A percentile compares a stretch with the other conserved stretches of the same genome.
Conservation (phyloP, 2,113 vertebrate genomes). For the Neoarius graeffei region DNA sequence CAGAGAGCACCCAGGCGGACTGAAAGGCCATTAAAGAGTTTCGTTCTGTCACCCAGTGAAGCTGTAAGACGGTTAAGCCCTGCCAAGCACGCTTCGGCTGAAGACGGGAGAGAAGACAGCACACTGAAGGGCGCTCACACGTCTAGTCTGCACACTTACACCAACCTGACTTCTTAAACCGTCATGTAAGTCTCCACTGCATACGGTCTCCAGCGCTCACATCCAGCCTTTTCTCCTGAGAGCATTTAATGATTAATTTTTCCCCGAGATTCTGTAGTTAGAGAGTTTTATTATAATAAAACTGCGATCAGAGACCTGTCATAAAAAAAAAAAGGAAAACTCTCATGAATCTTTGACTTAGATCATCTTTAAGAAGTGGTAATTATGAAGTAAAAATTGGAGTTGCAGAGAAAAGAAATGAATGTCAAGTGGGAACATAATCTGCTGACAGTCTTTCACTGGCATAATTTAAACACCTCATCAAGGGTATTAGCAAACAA, state of each 20-base stretch:
- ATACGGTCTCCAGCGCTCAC: not conserved
- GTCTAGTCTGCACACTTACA: constrained; percentile 6
- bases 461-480: not conserved
- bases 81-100: constrained; percentile 35
- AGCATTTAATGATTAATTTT: not conserved
- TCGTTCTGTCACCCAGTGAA: constrained; percentile 42
- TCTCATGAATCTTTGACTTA: not conserved
- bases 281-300: not conserved
- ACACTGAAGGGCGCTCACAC: not conserved
- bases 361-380: not conserved
- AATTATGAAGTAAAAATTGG: not conserved
- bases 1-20: constrained; percentile 27
- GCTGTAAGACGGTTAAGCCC: constrained; percentile 23
- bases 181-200: not conserved
- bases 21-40: constrained; percentile 50
- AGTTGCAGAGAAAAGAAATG: not conserved
- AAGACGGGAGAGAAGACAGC: constrained; percentile 14
- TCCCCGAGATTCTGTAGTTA: not conserved
- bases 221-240: not conserved
- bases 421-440: not conserved
- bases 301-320: not conserved
- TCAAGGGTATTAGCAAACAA: constrained; percentile 15
- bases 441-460: not conserved
- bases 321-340: not conserved
- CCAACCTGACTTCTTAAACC: not conserved